Percentiles rank a stretch among this genome's conserved stretches.
Conservation (phyloP, 2,888 invertebrate genomes). For the Ganaspis brasiliensis region DNA sequence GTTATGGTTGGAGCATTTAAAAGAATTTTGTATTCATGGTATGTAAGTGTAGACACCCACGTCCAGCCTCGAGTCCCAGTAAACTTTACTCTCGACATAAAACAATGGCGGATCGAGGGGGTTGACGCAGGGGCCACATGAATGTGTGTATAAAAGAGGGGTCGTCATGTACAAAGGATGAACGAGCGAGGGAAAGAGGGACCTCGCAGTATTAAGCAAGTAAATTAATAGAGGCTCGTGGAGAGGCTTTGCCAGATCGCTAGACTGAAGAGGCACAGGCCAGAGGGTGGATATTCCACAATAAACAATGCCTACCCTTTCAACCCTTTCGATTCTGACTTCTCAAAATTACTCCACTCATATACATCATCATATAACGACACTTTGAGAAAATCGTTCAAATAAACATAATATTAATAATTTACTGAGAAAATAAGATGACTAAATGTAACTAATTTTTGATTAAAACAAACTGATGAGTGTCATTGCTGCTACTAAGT, state of each 20-base stretch:
- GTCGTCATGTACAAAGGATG: slow-evolving; percentile 46
- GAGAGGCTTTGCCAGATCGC: slow-evolving; percentile 59
- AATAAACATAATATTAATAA: too few relatives aligned
- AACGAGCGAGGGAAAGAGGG: slow-evolving; percentile 52
- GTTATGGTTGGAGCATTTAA: neutral
- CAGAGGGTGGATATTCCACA: slow-evolving; percentile 72
- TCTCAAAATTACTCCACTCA: slow-evolving; percentile 1
- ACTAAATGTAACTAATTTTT: too few relatives aligned
- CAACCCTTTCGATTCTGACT: slow-evolving; percentile 5
- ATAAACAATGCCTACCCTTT: slow-evolving; percentile 74
- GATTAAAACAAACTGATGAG: too few relatives aligned
- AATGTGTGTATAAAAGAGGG: slow-evolving; percentile 54
- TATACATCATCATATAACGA: neutral
- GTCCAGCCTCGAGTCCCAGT: slow-evolving; percentile 59
- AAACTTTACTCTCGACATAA: slow-evolving; percentile 58
- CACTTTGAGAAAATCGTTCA: slow-evolving; percentile 1
- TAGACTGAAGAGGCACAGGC: slow-evolving; percentile 57
- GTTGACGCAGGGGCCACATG: slow-evolving; percentile 56
- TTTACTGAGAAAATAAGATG: too few relatives aligned
- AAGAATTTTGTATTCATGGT: slow-evolving; percentile 58
- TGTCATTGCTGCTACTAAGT: too few relatives aligned
- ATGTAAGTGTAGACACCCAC: slow-evolving; percentile 61
- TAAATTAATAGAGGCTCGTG: slow-evolving; percentile 79
- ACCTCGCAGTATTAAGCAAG: slow-evolving; percentile 78
- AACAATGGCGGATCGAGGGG: slow-evolving; percentile 60